Percentiles rank a stretch among this genome's conserved stretches.
Conservation (phyloP, 2,113 vertebrate species). For the Hemiprocne comata region DNA sequence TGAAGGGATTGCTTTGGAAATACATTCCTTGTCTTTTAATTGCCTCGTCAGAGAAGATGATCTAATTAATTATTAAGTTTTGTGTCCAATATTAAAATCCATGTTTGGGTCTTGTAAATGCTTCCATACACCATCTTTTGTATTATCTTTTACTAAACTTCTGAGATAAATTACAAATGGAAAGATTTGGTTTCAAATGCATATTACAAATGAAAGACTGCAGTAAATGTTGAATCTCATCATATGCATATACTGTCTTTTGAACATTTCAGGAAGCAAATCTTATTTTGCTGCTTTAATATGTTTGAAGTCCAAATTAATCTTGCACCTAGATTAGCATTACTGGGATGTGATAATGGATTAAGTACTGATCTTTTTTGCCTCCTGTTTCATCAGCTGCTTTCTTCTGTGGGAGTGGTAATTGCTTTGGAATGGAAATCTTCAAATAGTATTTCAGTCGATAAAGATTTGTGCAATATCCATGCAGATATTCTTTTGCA, state of each 20-base stretch:
- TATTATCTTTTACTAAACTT: neutral
- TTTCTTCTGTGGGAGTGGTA: conserved; percentile 64
- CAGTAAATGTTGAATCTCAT: conserved; percentile 4
- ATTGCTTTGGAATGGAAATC: conserved; percentile 69
- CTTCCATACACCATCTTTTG: neutral
- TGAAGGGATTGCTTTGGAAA: neutral
- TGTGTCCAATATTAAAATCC: neutral
- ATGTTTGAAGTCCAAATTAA: conserved; percentile 69
- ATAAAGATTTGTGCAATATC: conserved; percentile 54
- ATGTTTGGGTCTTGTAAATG: neutral
- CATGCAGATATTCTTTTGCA: conserved; percentile 49
- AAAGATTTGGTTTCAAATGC: conserved; percentile 4
- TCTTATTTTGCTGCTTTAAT: conserved; percentile 61
- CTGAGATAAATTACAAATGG: neutral
- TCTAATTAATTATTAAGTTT: neutral
- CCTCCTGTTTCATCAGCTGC: conserved; percentile 45
- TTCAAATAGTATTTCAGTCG: conserved; percentile 50
- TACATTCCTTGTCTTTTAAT: neutral
- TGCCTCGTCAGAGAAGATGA: neutral
- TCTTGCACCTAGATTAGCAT: conserved; percentile 68
- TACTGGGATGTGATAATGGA: conserved; percentile 69
- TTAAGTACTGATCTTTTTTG: conserved; percentile 64
- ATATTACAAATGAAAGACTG: neutral
- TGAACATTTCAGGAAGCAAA: conserved; percentile 43
- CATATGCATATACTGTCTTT: conserved; percentile 21